phyloP scores from a whole-genome alignment of 2,888 invertebrate species.

The Trilocha varians region DNA sequence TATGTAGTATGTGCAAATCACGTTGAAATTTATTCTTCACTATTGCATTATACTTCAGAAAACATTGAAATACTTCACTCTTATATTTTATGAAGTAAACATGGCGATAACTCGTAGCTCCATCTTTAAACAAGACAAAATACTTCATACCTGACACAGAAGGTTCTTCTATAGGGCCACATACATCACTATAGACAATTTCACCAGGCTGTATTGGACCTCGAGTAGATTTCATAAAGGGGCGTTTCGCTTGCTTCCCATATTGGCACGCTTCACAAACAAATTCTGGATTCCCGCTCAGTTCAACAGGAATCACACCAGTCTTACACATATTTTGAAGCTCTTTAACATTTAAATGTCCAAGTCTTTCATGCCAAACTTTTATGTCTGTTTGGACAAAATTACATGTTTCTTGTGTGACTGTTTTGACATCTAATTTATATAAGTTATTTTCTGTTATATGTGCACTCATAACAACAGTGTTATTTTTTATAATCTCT shows the following conservation, averaged over 20 bases:
- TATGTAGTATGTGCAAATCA: constrained; percentile 9
- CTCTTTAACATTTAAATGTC: constrained; percentile 15
- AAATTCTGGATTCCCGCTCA: constrained; percentile 7
- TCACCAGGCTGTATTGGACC: constrained; percentile 3
- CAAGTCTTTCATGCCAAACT: constrained; percentile 14
- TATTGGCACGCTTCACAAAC: constrained; percentile 12
- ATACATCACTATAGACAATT: constrained; percentile 12
- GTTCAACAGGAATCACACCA: constrained; percentile 7
- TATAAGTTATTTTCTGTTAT: constrained; percentile 12
- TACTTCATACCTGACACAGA: constrained; percentile 13
- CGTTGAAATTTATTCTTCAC: constrained; percentile 11
- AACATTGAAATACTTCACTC: constrained; percentile 11
- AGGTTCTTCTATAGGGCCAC: constrained; percentile 11
- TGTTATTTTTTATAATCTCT: constrained; percentile 8
- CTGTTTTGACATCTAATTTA: constrained; percentile 12
- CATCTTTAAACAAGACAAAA: constrained; percentile 19
- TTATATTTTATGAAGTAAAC: constrained; percentile 16
- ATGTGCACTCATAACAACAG: constrained; percentile 10
- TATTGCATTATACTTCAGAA: constrained; percentile 13
- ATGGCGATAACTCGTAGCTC: no score
- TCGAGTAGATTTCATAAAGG: constrained; percentile 8
- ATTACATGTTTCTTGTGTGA: constrained; percentile 6
- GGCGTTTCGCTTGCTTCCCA: constrained; percentile 7
- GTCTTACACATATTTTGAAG: constrained; percentile 13
- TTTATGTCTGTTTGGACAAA: constrained; percentile 6